Evolutionary conservation across 2,113 vertebrate genomes (phyloP), one percentile per base, ranked within the genome.

Genomic region (Tetrax tetrax): DNA sequence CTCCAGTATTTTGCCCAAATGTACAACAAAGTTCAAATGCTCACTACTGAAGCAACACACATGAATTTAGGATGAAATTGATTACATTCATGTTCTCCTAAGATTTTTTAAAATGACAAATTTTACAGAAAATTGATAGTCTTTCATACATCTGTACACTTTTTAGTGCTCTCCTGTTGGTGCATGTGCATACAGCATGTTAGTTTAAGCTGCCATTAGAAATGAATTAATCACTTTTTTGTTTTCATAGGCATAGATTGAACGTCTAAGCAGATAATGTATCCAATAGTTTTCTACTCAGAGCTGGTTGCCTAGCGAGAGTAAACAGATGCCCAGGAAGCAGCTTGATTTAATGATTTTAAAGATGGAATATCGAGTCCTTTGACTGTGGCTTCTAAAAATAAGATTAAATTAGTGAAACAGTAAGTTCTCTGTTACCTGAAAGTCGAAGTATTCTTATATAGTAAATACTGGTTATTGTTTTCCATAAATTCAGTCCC

Each of bases 321-420:
- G 50, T 87, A 66, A 93, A 94, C 38, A 53, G 53, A 59, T 66
- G 6, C 29, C 71, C 41, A n/a, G 69, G 83, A 81, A 56, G 70
- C 61, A 71, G 17, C 24, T 81, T 54, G 64, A 43, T 75, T 50
- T 79, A 95, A 87, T 94, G 86, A 60, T 97, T 87, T 89, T 87
- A 80, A 90, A 88, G 63, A 15, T 33, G 54, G 37, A n/a, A 7
- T 77, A 80, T 37, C 81, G 65, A 45, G 28, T 56, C 53, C 61
- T 95, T 78, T 94, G 59, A 45, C 41, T n/a, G 19, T 80, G 66
- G 23, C 61, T 87, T 93, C 22, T 78, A 41, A 91, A 82, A 83
- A 7, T 31, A 82, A 71, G 27, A 31, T 82, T 84, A 61, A 89
- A 50, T 79, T 83, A 65, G 12, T 91, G 71, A 65, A 91, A 14